These are phyloP conservation scores for Schizotus pectinicornis DNA, from an alignment of 2,888 invertebrate species.

Conservation along the genomic window DNA sequence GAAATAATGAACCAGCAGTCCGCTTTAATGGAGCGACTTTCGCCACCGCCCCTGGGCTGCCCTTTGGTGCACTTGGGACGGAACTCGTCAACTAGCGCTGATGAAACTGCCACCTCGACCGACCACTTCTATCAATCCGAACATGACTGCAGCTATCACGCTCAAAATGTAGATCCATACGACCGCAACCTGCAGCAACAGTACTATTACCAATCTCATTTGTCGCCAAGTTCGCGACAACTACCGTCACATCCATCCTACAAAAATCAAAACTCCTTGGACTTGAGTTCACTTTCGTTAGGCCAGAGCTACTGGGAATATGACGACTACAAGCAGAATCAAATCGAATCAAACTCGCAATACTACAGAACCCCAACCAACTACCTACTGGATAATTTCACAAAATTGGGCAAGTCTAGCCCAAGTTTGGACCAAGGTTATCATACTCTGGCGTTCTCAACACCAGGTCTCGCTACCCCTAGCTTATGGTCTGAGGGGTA, in stretches of 20 bases:
- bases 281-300: slow-evolving; percentile 54
- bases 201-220: slow-evolving; percentile 44
- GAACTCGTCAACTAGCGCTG: slow-evolving; percentile 54
- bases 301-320: slow-evolving; percentile 56
- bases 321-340: slow-evolving; percentile 46
- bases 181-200: slow-evolving; percentile 40
- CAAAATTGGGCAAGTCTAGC: slow-evolving; percentile 62
- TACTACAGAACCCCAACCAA: slow-evolving; percentile 46
- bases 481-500: slow-evolving; percentile 55
- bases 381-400: slow-evolving; percentile 57
- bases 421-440: slow-evolving; percentile 82
- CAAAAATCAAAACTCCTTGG: slow-evolving; percentile 51
- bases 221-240: slow-evolving; percentile 12
- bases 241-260: slow-evolving; percentile 27
- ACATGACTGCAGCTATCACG: slow-evolving; percentile 42
- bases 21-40: slow-evolving; percentile 51
- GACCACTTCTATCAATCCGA: slow-evolving; percentile 41
- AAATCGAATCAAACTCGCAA: slow-evolving; percentile 41
- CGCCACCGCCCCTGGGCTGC: slow-evolving; percentile 62
- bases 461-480: slow-evolving; percentile 58
- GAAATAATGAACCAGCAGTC: slow-evolving; percentile 29
- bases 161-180: slow-evolving; percentile 40
- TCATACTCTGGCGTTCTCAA: slow-evolving; percentile 74
- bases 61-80: slow-evolving; percentile 67
- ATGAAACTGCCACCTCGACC: slow-evolving; percentile 43